Percentiles rank a stretch among this genome's conserved stretches.
These are phyloP conservation scores for Gryon sp. DNA, from an alignment of 1,140 invertebrate species.

Conservation along the genomic window DNA sequence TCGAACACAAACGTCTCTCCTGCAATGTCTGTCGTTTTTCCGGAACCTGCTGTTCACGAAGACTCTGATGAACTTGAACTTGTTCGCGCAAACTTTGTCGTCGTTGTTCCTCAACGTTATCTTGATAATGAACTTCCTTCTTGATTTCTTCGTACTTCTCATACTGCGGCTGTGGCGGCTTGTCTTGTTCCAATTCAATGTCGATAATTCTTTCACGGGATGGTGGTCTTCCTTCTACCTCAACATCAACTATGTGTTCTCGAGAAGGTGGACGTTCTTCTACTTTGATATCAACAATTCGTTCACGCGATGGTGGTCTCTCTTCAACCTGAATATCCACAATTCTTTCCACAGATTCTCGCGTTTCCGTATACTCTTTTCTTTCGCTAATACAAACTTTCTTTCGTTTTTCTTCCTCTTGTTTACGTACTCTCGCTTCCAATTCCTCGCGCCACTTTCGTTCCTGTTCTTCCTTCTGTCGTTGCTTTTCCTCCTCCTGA, in stretches of 20 bases:
- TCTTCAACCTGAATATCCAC: conserved; percentile 55
- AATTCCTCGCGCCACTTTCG: conserved; percentile 61
- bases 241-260: conserved; percentile 52
- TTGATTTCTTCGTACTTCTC: conserved; percentile 64
- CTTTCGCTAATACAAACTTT: conserved; percentile 64
- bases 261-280: conserved; percentile 46
- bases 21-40: conserved; percentile 71
- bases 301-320: conserved; percentile 49
- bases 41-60: conserved; percentile 73
- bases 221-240: conserved; percentile 55
- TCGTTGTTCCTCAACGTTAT: conserved; percentile 68
- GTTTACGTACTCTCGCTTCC: conserved; percentile 51
- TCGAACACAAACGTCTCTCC: conserved; percentile 69
- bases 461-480: conserved; percentile 58
- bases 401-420: conserved; percentile 68
- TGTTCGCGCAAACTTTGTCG: conserved; percentile 74
- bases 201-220: conserved; percentile 65
- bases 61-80: conserved; percentile 75
- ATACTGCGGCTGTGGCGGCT: conserved; percentile 56
- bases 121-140: conserved; percentile 66
- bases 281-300: conserved; percentile 61
- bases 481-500: conserved; percentile 61
- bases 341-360: conserved; percentile 59
- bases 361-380: conserved; percentile 52
- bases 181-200: conserved; percentile 59